Conservation (phyloP, 2,113 vertebrate species). For the Nicator chloris region DNA sequence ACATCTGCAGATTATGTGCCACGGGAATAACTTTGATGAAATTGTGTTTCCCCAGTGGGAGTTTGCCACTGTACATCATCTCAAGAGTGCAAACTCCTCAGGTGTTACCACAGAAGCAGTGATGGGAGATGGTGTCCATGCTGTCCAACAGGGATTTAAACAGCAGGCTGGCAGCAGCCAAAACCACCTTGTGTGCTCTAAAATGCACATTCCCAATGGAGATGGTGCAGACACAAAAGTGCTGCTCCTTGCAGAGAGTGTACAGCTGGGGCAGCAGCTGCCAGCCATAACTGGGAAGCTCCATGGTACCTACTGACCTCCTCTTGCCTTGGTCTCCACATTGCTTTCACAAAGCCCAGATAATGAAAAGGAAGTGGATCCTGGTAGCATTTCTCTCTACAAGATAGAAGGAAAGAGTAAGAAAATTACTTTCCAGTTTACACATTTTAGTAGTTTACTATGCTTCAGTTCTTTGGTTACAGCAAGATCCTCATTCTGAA, state of each 20-base stretch:
- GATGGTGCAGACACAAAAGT: slow-evolving; percentile 87
- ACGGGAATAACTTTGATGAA: slow-evolving; percentile 80
- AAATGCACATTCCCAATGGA: slow-evolving; percentile 77
- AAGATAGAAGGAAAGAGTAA: neutral
- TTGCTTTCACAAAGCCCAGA: neutral
- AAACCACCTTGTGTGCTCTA: slow-evolving; percentile 83
- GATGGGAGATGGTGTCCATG: slow-evolving; percentile 84
- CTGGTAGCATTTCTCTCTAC: neutral
- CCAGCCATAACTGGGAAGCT: slow-evolving; percentile 83
- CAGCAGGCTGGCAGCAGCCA: slow-evolving; percentile 87
- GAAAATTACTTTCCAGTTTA: neutral
- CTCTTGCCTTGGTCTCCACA: neutral
- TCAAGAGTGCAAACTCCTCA: slow-evolving; percentile 83
- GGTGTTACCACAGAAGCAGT: slow-evolving; percentile 80
- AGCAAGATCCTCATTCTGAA: neutral
- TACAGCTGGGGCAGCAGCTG: slow-evolving; percentile 87
- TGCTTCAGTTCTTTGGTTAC: neutral
- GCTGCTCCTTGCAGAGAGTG: slow-evolving; percentile 80
- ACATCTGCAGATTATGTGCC: slow-evolving; percentile 91
- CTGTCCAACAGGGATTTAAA: slow-evolving; percentile 82
- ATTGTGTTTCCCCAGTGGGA: slow-evolving; percentile 85
- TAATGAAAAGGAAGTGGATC: neutral
- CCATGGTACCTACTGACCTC: slow-evolving; percentile 57
- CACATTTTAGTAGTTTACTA: neutral
- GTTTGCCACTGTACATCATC: slow-evolving; percentile 84